Evolutionary conservation across 2,888 invertebrate genomes (phyloP).

Genomic region (Acleris emargana): DNA sequence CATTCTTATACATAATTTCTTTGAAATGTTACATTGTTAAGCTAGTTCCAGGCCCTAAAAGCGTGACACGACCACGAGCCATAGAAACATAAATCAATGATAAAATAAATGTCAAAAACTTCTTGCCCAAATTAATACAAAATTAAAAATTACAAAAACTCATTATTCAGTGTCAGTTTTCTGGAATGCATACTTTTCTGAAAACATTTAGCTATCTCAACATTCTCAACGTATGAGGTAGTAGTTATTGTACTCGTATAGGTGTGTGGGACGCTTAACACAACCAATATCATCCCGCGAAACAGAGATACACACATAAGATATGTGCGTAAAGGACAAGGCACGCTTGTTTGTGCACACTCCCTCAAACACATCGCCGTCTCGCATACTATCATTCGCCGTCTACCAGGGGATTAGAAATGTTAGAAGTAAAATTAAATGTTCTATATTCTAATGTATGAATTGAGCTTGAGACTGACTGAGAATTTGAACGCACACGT

Average conservation of each 20-base stretch:
- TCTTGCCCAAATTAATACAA: no score
- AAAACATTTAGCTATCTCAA: no score
- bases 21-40: no score
- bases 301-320: conserved; percentile 17
- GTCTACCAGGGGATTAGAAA: conserved; percentile 50
- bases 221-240: no score
- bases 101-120: no score
- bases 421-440: conserved; percentile 24
- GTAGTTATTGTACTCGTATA: background rate
- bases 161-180: no score
- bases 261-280: background rate
- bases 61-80: no score
- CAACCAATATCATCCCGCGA: conserved; percentile 9
- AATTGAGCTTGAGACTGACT: conserved; percentile 10
- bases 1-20: no score
- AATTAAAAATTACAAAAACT: no score
- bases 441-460: conserved; percentile 23
- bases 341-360: conserved; percentile 11
- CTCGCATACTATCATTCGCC: conserved; percentile 50
- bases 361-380: conserved; percentile 43
- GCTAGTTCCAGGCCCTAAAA: no score
- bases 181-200: no score
- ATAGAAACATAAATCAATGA: no score
- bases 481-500: conserved; percentile 3
- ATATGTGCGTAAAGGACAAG: conserved; percentile 25